phyloP scores from a whole-genome alignment of 2,888 invertebrate species.

The Diloba caeruleocephala region DNA sequence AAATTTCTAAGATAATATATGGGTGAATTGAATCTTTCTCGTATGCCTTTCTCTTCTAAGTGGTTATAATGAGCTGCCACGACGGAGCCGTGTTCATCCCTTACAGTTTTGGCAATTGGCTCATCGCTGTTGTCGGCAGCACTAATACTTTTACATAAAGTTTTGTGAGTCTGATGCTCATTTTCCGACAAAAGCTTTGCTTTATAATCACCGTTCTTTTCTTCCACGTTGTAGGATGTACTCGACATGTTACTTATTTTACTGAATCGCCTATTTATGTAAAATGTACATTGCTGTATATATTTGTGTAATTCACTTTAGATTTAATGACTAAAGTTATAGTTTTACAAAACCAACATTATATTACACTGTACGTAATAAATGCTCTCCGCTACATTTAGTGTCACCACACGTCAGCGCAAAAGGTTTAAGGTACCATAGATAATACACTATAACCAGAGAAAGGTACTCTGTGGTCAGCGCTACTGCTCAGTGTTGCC shows the following conservation, averaged over 20 bases:
- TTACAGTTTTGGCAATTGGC: constrained; percentile 12
- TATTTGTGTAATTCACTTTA: background rate
- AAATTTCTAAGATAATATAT: constrained; percentile 98
- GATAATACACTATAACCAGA: no score
- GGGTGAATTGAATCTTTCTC: constrained; percentile 94
- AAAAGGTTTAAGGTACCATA: no score
- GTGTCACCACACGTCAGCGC: no score
- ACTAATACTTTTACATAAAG: constrained; percentile 5
- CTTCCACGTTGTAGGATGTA: constrained; percentile 13
- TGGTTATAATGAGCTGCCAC: constrained; percentile 98
- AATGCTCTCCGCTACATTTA: no score
- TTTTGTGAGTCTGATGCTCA: constrained; percentile 12
- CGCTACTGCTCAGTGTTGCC: no score
- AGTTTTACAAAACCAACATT: background rate
- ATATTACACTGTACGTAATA: no score
- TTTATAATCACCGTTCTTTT: constrained; percentile 32
- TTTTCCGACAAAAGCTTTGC: constrained; percentile 23
- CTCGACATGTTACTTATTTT: constrained; percentile 31
- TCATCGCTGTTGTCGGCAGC: constrained; percentile 33
- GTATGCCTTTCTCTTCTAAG: constrained; percentile 94
- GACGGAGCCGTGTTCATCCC: constrained; percentile 85
- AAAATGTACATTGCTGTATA: constrained; percentile 16
- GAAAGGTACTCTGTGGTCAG: no score
- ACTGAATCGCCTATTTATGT: background rate
- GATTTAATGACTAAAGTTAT: background rate